phyloP scores from a whole-genome alignment of 2,797 vertebrate genomes.

The Otus scops region DNA sequence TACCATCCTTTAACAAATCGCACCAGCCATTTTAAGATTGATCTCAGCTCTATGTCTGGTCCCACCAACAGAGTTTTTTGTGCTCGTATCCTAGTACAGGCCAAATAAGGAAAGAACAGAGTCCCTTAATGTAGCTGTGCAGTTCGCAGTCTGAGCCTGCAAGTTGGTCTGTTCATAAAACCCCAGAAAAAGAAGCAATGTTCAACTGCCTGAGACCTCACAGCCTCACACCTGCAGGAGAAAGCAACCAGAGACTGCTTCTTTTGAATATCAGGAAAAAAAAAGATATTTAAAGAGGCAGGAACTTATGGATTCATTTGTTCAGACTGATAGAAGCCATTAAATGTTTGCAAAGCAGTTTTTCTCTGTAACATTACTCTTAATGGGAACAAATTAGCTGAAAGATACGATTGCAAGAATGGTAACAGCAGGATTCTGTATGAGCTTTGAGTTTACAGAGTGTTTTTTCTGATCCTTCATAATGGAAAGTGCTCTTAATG shows the following conservation, averaged over 20 bases:
- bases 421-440: conserved; percentile 29
- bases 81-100: background rate
- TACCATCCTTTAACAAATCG: background rate
- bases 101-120: background rate
- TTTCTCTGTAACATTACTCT: conserved; percentile 28
- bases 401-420: background rate
- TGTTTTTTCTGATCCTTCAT: background rate
- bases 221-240: background rate
- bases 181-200: background rate
- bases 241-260: background rate
- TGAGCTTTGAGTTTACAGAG: background rate
- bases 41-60: background rate
- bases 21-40: background rate
- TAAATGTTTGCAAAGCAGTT: conserved; percentile 41
- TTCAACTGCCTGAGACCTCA: background rate
- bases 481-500: background rate
- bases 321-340: conserved; percentile 9
- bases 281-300: background rate
- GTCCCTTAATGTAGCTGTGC: background rate
- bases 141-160: background rate
- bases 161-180: background rate
- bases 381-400: conserved; percentile 41
- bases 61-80: background rate
- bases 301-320: conserved; percentile 14
- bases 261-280: background rate